Evolutionary conservation across 2,113 vertebrate species (phyloP).

Genomic region (Cariama cristata): DNA sequence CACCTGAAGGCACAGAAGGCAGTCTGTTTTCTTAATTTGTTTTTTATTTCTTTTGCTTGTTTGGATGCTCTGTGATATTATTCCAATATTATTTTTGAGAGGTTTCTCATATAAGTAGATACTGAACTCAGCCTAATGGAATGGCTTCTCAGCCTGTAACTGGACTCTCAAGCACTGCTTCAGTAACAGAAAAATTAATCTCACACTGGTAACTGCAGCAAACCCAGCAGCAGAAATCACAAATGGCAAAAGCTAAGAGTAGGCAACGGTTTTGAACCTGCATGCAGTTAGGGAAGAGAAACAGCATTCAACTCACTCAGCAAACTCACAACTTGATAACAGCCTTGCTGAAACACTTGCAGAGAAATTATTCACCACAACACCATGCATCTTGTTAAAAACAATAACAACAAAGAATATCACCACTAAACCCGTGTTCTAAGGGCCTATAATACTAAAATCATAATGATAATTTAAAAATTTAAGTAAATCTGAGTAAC

Average conservation of each 20-base stretch:
- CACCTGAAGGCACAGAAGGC: conserved; percentile 29
- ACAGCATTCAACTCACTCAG: background rate
- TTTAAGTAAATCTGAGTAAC: background rate
- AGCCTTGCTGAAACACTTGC: background rate
- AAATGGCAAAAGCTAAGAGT: background rate
- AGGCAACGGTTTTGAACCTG: background rate
- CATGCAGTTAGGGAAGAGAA: background rate
- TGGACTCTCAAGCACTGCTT: background rate
- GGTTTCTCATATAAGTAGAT: background rate
- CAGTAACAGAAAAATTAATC: background rate
- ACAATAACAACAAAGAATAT: background rate
- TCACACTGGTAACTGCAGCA: background rate
- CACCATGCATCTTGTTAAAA: background rate
- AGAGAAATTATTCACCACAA: background rate
- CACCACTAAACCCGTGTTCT: background rate
- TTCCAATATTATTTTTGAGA: background rate
- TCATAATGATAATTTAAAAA: background rate
- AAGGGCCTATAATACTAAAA: background rate
- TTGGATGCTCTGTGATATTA: conserved; percentile 34
- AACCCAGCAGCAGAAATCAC: background rate
- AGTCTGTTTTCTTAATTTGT: background rate
- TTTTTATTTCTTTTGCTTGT: conserved; percentile 23
- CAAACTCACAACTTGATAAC: background rate
- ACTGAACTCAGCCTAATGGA: background rate
- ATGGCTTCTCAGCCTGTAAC: background rate